A percentile compares a stretch with the other conserved stretches of the same genome.
Evolutionary conservation across 2,797 vertebrate species (phyloP).

Genomic region (Sebastes dallii): DNA sequence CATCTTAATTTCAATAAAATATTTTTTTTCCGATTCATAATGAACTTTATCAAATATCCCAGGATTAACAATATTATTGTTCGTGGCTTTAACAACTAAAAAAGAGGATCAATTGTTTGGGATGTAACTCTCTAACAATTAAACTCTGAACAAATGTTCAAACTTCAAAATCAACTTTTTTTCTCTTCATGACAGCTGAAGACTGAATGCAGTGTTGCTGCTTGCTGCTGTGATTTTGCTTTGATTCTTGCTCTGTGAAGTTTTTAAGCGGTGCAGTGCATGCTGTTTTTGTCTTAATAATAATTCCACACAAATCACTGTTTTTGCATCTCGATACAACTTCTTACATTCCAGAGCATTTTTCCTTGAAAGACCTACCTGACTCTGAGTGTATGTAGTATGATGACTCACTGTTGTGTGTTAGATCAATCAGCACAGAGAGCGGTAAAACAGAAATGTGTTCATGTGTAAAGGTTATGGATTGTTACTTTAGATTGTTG

Average conservation of each 20-base stretch:
- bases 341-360: neutral
- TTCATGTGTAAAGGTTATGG: conserved; percentile 1
- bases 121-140: neutral
- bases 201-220: neutral
- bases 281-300: neutral
- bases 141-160: neutral
- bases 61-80: neutral
- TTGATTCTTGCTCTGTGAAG: neutral
- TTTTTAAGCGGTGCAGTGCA: neutral
- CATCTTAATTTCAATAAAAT: neutral
- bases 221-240: neutral
- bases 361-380: neutral
- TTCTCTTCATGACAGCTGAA: neutral
- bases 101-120: neutral
- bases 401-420: neutral
- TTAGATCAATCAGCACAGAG: neutral
- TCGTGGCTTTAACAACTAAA: neutral
- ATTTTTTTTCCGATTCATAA: neutral
- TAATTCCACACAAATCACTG: neutral
- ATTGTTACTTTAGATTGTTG: neutral
- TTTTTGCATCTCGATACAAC: neutral
- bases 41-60: neutral
- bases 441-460: neutral
- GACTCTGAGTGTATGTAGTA: neutral
- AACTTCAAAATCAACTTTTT: neutral